Evolutionary conservation across 2,888 invertebrate genomes (phyloP).

Genomic region (Aspidiotus destructor): DNA sequence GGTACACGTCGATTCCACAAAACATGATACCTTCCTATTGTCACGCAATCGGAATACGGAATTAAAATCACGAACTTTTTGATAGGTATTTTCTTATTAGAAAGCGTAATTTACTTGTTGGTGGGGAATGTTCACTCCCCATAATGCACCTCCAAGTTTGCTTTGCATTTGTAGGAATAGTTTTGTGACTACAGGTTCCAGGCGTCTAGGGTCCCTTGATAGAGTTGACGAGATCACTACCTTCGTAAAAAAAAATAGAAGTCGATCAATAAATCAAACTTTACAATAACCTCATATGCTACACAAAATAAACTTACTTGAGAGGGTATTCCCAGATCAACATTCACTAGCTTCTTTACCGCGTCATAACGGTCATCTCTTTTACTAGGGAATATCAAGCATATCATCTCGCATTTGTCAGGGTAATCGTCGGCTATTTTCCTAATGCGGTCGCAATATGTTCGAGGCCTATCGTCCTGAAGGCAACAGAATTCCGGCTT

Average conservation of each 20-base stretch:
- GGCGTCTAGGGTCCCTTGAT: no score
- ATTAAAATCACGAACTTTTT: no score
- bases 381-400: slow-evolving; percentile 67
- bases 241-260: no score
- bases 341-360: slow-evolving; percentile 77
- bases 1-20: slow-evolving; percentile 80
- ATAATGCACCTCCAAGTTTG: slow-evolving; percentile 85
- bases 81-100: no score
- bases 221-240: no score
- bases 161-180: slow-evolving; percentile 89
- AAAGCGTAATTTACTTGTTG: background rate
- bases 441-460: slow-evolving; percentile 53
- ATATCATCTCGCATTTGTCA: slow-evolving; percentile 57
- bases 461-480: slow-evolving; percentile 60
- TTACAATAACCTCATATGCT: no score
- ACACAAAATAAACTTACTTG: slow-evolving; percentile 50
- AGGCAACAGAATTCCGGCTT: slow-evolving; percentile 53
- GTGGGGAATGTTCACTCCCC: slow-evolving; percentile 69
- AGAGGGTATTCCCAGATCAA: slow-evolving; percentile 69
- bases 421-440: slow-evolving; percentile 39
- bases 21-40: slow-evolving; percentile 52
- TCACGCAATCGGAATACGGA: no score
- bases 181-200: slow-evolving; percentile 64
- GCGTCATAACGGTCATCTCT: slow-evolving; percentile 78
- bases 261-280: no score